phyloP scores from a whole-genome alignment of 1,140 invertebrate species.

The Drosophila orosa region DNA sequence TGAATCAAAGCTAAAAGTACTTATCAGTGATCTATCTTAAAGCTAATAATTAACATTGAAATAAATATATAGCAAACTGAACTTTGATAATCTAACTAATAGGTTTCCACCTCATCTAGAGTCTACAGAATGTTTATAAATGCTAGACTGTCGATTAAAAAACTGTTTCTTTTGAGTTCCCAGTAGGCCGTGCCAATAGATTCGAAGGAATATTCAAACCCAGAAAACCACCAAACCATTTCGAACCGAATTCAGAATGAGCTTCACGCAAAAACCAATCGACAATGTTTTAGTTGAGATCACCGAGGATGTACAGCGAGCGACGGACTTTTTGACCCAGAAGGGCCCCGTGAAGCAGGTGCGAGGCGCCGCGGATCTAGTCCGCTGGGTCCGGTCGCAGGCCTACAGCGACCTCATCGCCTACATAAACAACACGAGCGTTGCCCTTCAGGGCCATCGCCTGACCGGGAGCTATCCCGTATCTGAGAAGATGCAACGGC shows the following conservation, averaged over 20 bases:
- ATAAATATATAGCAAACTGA: background rate
- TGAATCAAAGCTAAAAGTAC: background rate
- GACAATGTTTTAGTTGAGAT: slow-evolving; percentile 15
- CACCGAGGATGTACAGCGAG: slow-evolving; percentile 16
- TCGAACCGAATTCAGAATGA: slow-evolving; percentile 8
- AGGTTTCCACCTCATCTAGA: background rate
- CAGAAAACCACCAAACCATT: background rate
- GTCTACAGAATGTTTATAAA: background rate
- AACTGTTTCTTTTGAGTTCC: background rate
- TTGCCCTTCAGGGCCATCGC: slow-evolving; percentile 41
- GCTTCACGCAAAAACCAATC: background rate
- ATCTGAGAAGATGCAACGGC: slow-evolving; percentile 22
- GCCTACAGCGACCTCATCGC: slow-evolving; percentile 55
- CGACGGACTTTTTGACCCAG: slow-evolving; percentile 28
- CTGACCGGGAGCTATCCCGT: slow-evolving; percentile 1
- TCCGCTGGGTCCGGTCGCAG: slow-evolving; percentile 42
- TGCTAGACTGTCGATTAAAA: background rate
- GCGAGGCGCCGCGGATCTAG: slow-evolving; percentile 19
- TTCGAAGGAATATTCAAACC: background rate
- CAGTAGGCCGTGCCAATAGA: background rate
- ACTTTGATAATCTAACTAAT: background rate
- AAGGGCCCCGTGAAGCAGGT: slow-evolving; percentile 36
- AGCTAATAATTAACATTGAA: background rate
- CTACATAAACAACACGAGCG: slow-evolving; percentile 62
- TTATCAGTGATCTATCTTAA: background rate